Evolutionary conservation across 2,797 vertebrate species (phyloP).

Genomic region (Gymnoscopelus braueri): DNA sequence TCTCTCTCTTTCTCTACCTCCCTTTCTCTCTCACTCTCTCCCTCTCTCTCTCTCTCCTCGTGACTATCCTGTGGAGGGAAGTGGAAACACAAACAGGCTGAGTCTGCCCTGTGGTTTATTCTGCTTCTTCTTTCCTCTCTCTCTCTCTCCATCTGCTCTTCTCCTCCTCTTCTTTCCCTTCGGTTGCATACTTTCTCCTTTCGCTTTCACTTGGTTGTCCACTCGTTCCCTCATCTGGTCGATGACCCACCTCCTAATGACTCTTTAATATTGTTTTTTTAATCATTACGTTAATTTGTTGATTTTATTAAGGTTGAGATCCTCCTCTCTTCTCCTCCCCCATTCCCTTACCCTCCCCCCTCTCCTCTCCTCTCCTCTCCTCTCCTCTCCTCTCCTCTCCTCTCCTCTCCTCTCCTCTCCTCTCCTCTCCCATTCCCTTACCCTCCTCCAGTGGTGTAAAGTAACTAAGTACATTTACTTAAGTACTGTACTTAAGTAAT

Average conservation of each 20-base stretch:
- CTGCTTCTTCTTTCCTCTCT: slow-evolving; percentile 34
- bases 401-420: too few species aligned
- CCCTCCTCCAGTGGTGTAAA: too few species aligned
- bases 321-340: slow-evolving; percentile 4
- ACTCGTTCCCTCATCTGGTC: slow-evolving; percentile 13
- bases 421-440: too few species aligned
- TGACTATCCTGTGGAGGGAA: slow-evolving; percentile 68
- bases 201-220: slow-evolving; percentile 15
- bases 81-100: slow-evolving; percentile 76
- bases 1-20: slow-evolving; percentile 23
- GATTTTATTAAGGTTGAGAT: slow-evolving; percentile 20
- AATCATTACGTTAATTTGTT: slow-evolving; percentile 21
- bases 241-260: slow-evolving; percentile 5
- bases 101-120: slow-evolving; percentile 72
- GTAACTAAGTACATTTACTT: too few species aligned
- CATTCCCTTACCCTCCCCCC: background rate
- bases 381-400: too few species aligned
- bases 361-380: background rate
- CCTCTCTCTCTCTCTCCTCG: slow-evolving; percentile 35
- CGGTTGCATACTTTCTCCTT: slow-evolving; percentile 19
- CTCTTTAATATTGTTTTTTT: slow-evolving; percentile 22
- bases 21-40: slow-evolving; percentile 39
- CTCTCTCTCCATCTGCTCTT: slow-evolving; percentile 9
- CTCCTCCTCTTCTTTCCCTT: background rate
- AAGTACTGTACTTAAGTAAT: too few species aligned